Conservation (phyloP, 2,797 vertebrate species). For the Babyrousa celebensis region DNA sequence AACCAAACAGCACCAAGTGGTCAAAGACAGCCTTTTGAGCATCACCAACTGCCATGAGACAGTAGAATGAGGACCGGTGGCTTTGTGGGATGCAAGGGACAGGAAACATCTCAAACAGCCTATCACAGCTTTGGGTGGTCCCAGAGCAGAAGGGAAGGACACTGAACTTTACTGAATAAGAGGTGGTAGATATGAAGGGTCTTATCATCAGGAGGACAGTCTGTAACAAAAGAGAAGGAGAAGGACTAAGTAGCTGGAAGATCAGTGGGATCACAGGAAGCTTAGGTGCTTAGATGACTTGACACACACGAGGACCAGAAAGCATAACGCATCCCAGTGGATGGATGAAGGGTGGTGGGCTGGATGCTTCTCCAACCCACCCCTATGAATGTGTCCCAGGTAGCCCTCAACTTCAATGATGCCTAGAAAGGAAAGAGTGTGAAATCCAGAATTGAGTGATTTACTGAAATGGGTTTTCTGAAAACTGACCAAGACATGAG, state of each 20-base stretch:
- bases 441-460: neutral
- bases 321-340: neutral
- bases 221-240: neutral
- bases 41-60: too few species aligned
- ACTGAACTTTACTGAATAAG: neutral
- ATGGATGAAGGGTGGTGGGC: neutral
- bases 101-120: neutral
- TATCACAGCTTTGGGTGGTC: neutral
- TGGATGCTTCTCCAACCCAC: too few species aligned
- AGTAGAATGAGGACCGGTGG: neutral
- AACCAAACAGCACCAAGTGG: neutral
- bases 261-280: neutral
- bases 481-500: neutral
- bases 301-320: neutral
- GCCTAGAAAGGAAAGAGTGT: neutral
- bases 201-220: neutral
- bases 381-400: neutral
- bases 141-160: neutral
- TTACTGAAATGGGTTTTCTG: constrained; percentile 33
- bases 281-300: neutral
- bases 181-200: neutral
- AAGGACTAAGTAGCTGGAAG: neutral
- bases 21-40: neutral
- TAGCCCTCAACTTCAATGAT: neutral
- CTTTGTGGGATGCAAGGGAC: neutral